Evolutionary conservation across 2,888 invertebrate genomes (phyloP).

Genomic region (Pachycephus smyrnensis): DNA sequence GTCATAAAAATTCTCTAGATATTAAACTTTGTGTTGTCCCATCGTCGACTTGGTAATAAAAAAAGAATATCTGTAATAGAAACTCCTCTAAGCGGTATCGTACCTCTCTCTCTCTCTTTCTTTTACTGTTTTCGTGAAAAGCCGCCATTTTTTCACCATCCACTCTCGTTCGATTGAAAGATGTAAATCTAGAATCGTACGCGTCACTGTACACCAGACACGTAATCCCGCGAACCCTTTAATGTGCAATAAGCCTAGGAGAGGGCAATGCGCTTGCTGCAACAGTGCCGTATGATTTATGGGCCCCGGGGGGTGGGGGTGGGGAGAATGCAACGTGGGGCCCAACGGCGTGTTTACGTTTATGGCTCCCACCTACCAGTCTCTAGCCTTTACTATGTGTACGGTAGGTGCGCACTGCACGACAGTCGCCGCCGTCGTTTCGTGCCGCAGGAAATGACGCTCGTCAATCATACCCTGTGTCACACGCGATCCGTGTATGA

Average conservation of each 20-base stretch:
- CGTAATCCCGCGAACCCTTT: constrained; percentile 34
- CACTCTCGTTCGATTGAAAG: constrained; percentile 20
- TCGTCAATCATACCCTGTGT: constrained; percentile 40
- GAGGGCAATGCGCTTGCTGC: constrained; percentile 20
- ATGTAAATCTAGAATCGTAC: constrained; percentile 34
- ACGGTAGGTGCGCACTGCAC: constrained; percentile 1
- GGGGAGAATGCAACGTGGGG: constrained; percentile 15
- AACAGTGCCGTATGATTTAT: constrained; percentile 35
- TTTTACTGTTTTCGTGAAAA: too few species aligned
- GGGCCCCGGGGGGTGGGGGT: constrained; percentile 24
- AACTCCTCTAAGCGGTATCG: too few species aligned
- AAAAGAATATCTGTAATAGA: too few species aligned
- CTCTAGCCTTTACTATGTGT: constrained; percentile 7
- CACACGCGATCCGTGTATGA: constrained; percentile 20
- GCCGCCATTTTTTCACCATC: neutral
- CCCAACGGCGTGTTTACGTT: constrained; percentile 36
- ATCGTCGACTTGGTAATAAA: too few species aligned
- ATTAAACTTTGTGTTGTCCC: too few species aligned
- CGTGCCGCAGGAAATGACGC: constrained; percentile 42
- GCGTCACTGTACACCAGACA: constrained; percentile 32
- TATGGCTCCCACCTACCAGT: constrained; percentile 26
- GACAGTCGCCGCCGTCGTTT: constrained; percentile 34
- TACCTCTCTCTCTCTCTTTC: too few species aligned
- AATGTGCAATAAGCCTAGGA: constrained; percentile 35
- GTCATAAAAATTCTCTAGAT: too few species aligned